Conservation (phyloP, 2,888 invertebrate species). For the Ophioninae sp. region DNA sequence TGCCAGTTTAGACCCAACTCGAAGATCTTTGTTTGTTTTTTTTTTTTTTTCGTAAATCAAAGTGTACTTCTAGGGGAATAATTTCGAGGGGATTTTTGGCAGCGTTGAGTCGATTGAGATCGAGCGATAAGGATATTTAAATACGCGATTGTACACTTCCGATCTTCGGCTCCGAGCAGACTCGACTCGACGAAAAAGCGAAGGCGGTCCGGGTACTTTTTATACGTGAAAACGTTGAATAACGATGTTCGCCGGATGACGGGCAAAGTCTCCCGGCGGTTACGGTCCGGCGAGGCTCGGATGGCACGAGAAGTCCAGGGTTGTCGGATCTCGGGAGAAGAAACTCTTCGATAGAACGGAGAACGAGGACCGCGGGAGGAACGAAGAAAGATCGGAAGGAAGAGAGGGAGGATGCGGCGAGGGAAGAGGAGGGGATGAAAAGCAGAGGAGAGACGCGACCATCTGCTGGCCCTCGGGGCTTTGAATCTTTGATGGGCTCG, state of each 20-base stretch:
- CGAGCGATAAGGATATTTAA: background rate
- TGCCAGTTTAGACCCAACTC: too few species aligned
- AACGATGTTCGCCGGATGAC: background rate
- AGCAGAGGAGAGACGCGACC: slow-evolving; percentile 70
- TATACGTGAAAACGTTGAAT: too few species aligned
- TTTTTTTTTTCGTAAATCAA: too few species aligned
- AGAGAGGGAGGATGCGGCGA: slow-evolving; percentile 57
- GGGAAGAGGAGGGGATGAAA: too few species aligned
- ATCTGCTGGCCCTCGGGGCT: slow-evolving; percentile 79
- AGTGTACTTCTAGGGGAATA: too few species aligned
- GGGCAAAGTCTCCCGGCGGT: background rate
- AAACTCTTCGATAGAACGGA: slow-evolving; percentile 9
- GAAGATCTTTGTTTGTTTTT: too few species aligned
- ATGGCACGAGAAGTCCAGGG: slow-evolving; percentile 37
- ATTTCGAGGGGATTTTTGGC: too few species aligned
- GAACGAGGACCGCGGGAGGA: slow-evolving; percentile 28
- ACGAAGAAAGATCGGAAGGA: slow-evolving; percentile 61
- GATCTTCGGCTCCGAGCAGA: too few species aligned
- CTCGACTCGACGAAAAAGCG: too few species aligned
- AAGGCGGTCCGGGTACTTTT: too few species aligned
- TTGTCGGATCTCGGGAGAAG: slow-evolving; percentile 56
- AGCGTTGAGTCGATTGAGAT: background rate
- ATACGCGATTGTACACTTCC: too few species aligned
- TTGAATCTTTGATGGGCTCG: slow-evolving; percentile 79
- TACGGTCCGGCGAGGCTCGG: background rate